These are phyloP conservation scores for human (Homo sapiens) DNA, from an alignment of 2,113 vertebrate genomes.

Conservation along the genomic window DNA sequence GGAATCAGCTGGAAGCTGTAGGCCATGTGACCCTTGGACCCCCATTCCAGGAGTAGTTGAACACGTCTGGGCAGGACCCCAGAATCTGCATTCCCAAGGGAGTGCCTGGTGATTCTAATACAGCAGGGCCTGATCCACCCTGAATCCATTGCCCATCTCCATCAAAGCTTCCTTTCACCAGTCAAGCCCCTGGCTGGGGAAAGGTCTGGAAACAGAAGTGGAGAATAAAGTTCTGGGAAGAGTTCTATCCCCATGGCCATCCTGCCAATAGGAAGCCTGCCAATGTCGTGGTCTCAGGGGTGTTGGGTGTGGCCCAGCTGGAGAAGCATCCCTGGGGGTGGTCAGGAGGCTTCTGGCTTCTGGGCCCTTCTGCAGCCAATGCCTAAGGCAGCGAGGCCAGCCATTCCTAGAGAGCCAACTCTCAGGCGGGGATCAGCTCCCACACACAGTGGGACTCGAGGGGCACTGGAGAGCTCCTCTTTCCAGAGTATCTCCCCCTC, in stretches of 20 bases:
- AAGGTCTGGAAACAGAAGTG: not conserved
- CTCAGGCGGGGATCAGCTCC: too few species aligned
- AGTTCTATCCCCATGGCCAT: not conserved
- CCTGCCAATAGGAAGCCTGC: too few species aligned
- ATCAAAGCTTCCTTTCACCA: not conserved
- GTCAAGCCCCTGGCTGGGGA: not conserved
- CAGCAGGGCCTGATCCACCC: not conserved
- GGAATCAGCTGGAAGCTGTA: not conserved
- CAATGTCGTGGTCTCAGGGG: not conserved
- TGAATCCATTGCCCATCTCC: not conserved
- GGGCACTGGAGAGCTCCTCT: not conserved
- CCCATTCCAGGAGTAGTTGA: not conserved
- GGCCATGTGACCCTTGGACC: not conserved
- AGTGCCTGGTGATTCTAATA: not conserved
- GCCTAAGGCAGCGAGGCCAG: not conserved
- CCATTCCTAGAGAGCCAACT: not conserved
- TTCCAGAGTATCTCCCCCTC: not conserved
- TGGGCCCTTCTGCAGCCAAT: not conserved
- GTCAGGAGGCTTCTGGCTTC: not conserved
- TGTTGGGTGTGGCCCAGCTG: not conserved
- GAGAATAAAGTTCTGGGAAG: not conserved
- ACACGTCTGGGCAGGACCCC: too few species aligned
- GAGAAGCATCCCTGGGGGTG: too few species aligned
- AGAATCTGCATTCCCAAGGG: not conserved
- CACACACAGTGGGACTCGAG: not conserved